Evolutionary conservation across 2,797 vertebrate species (phyloP).

Genomic region (Cirrhinus molitorella): DNA sequence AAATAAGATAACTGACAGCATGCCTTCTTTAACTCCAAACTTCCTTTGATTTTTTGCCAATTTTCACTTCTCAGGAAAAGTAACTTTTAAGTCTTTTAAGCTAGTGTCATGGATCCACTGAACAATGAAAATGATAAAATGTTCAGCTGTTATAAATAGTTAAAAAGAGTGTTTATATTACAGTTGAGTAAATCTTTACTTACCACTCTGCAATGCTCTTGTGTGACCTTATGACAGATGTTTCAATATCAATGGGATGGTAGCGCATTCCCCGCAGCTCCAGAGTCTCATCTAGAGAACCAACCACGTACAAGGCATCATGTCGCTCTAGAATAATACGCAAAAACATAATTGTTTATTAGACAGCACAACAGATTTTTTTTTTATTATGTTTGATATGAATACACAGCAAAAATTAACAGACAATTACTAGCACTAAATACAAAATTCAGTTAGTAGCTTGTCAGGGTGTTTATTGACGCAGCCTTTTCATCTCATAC

Average conservation of each 20-base stretch:
- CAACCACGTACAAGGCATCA: slow-evolving; percentile 89
- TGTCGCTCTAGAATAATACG: slow-evolving; percentile 81
- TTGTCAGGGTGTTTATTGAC: background rate
- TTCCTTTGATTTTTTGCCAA: background rate
- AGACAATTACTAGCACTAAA: background rate
- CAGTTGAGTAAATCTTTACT: slow-evolving; percentile 44
- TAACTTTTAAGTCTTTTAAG: too few relatives aligned
- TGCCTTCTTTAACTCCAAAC: background rate
- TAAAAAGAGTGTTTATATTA: background rate
- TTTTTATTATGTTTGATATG: background rate
- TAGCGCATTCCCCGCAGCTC: slow-evolving; percentile 91
- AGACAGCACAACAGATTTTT: background rate
- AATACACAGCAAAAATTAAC: background rate
- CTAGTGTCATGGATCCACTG: background rate
- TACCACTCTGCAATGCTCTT: slow-evolving; percentile 92
- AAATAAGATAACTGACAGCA: background rate
- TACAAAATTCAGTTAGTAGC: background rate
- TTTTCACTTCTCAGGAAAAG: background rate
- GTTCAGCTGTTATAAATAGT: background rate
- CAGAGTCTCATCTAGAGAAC: slow-evolving; percentile 88
- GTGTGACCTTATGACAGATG: slow-evolving; percentile 88
- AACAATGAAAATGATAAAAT: background rate
- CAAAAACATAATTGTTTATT: slow-evolving; percentile 6
- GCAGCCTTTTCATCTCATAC: background rate
- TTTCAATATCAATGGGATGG: slow-evolving; percentile 92